Base-by-base conservation (phyloP, 2,113 vertebrate genomes). In the Verasper variegatus region DNA sequence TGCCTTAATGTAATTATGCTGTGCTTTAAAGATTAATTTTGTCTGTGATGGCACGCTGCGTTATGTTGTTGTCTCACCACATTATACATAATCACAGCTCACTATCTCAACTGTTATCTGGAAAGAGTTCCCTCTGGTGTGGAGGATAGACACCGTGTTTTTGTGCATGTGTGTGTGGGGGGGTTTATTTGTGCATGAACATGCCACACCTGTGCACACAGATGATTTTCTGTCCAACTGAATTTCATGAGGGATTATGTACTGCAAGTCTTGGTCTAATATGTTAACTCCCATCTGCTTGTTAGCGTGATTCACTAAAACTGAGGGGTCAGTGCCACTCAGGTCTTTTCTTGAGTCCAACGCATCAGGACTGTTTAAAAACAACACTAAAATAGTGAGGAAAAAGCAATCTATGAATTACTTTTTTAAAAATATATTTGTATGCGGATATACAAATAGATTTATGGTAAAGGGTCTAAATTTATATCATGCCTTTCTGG, bases 1-100 rank as follows among this genome's bases (percentile, higher is more conserved):
- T 86, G 85, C 78, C 61, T 82, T 91, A 91, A 91, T 93, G 82
- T 90, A 93, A 94, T 94, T 92, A 93, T 87, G 85, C 80, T 85
- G 71, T 76, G 88, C 85, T 93, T 91, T 91, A 87, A 92, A 93
- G 76, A 94, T 94, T 91, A 68, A 92, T 92, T 93, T 92, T 75
- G 91, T 92, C 88, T 88, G 83, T 72, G 84, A 86, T 86, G 65
- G 80, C 88, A 78, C 78, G 85, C 84, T 81, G 68, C 64, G 68
- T 84, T 89, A 84, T 90, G 82, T 86, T 85, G 83, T 80, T 91
- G 89, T 93, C 86, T 83, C 51, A 84, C 73, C 72, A 79, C 75
- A 91, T 93, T 92, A 93, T 91, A 87, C 82, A 85, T 92, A 93
- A 94, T 91, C 85, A 91, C 70, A 90, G 76, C 78, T 88, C 91